Conservation (phyloP, 1,140 invertebrate genomes). For the Penaeus indicus region DNA sequence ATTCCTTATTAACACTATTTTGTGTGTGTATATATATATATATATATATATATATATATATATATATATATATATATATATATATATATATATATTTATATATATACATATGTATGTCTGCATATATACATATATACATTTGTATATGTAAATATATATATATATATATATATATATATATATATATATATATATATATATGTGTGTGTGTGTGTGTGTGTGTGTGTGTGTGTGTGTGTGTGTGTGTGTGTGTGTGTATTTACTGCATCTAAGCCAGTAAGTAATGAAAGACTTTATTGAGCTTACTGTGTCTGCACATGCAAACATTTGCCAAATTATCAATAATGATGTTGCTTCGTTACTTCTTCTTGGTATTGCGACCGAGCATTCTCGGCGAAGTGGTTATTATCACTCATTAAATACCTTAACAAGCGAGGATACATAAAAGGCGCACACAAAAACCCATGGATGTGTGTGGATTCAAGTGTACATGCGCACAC, state of each 20-base stretch:
- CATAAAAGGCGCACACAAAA: too few species aligned
- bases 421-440: too few species aligned
- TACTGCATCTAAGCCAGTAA: background rate
- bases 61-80: conserved; percentile 49
- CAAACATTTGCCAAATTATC: too few species aligned
- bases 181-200: conserved; percentile 23
- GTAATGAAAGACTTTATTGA: background rate
- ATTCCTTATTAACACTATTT: background rate
- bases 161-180: conserved; percentile 21
- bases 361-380: too few species aligned
- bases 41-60: conserved; percentile 49
- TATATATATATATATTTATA: conserved; percentile 47
- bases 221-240: background rate
- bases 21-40: conserved; percentile 45
- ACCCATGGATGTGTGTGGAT: too few species aligned
- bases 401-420: too few species aligned
- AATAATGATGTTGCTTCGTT: too few species aligned
- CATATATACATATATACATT: background rate
- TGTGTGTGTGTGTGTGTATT: conserved; percentile 14
- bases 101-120: conserved; percentile 32
- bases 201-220: background rate
- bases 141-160: conserved; percentile 1
- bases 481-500: too few species aligned
- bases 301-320: too few species aligned
- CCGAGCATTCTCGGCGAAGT: too few species aligned